Percentiles rank a stretch among this genome's conserved stretches.
These are phyloP conservation scores for Cuniculus paca DNA, from an alignment of 2,797 vertebrate genomes.

Conservation along the genomic window DNA sequence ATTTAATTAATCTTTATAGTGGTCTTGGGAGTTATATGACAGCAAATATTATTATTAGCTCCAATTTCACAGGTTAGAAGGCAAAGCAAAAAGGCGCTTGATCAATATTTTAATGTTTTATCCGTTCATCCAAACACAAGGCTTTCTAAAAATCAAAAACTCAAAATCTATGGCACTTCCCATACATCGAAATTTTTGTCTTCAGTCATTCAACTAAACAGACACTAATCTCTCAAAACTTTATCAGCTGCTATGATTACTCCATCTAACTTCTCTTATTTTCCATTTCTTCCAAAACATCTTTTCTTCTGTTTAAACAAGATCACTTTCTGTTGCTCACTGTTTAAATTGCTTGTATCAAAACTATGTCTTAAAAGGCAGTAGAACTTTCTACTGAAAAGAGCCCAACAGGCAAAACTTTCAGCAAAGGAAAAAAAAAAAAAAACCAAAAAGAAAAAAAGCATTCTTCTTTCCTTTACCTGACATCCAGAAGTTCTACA, in stretches of 20 bases:
- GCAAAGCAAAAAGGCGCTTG: conserved; percentile 10
- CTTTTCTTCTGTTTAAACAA: not conserved
- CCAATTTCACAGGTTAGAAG: conserved; percentile 25
- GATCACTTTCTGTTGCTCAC: not conserved
- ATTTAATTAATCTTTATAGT: conserved; percentile 64
- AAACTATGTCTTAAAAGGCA: not conserved
- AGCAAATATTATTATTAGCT: conserved; percentile 24
- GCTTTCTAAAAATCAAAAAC: not conserved
- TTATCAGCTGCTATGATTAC: not conserved
- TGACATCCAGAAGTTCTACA: not conserved
- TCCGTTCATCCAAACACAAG: conserved; percentile 1
- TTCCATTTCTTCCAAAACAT: not conserved
- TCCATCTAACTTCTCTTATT: not conserved
- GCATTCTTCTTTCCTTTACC: conserved; percentile 5
- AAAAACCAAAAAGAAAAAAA: not conserved
- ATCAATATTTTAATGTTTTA: not conserved
- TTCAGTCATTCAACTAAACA: not conserved
- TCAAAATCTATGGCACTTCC: not conserved
- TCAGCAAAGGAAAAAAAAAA: not conserved
- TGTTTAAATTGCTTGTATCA: not conserved
- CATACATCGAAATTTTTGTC: not conserved
- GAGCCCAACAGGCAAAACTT: not conserved
- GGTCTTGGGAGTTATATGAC: conserved; percentile 8
- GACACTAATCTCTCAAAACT: not conserved
- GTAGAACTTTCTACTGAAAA: conserved; percentile 3